Base-by-base conservation (phyloP, 2,113 vertebrate genomes). In the Rallus limicola region DNA sequence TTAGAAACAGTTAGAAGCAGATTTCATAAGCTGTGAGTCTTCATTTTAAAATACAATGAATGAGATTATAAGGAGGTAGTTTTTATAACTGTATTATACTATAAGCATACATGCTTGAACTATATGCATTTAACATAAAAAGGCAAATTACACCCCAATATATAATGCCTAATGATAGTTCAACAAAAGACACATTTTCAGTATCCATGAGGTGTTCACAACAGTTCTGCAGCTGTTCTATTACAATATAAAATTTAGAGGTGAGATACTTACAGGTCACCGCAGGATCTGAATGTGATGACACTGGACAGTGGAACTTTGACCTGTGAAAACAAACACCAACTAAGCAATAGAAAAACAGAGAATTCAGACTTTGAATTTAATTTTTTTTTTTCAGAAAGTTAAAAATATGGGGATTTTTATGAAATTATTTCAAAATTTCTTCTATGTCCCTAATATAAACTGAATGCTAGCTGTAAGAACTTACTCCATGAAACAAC, bases 241-340 rank as follows among this genome's bases (percentile, higher is more conserved):
- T 8, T 86, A 83, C 86, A 79, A 46, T 10, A 92, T 72, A 81
- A 91, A 94, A 96, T 68, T 53, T 24, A 95, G 70, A 95, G 70
- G 42, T 65, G 93, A 84, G 56, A 96, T 63, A 94, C 88, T 95
- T 53, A 96, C 56, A 89, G 72, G 81, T 77, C 92, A 93, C 40
- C 0, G 33, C 33, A 77, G 34, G 33, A 86, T 71, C 59, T 94
- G 67, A 91, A 80, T 81, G 88, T 70, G 63, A 31, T 77, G 91
- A 96, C 95, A 95, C 48, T 33, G 89, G 91, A 82, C 58, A 82
- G 28, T 19, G 34, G 48, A 50, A 97, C 91, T 97, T 95, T 20
- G 70, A 84, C 92, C 88, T 84, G 71, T 89, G 77, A 97, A 97
- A 96, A 74, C 83, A 97, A 97, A 92, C 58, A 71, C 74, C 89